Evolutionary conservation across 2,888 invertebrate species (phyloP).

Genomic region (Stenchaetothrips biformis): DNA sequence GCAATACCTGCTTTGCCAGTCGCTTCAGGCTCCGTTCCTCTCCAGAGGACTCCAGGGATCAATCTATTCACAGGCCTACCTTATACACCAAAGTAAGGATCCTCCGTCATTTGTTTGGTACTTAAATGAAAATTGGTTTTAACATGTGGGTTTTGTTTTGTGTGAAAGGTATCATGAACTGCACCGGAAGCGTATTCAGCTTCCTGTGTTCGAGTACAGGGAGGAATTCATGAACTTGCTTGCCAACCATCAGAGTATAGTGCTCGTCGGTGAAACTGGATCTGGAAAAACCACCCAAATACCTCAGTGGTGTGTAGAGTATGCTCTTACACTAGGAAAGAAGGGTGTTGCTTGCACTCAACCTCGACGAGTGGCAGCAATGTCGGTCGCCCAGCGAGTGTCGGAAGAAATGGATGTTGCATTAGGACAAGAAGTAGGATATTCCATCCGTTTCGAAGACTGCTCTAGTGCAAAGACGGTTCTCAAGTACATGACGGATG

Average conservation of each 20-base stretch:
- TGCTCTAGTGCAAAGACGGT: constrained; percentile 92
- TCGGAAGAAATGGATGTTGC: constrained; percentile 99
- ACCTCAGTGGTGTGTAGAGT: constrained; percentile 86
- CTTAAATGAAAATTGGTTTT: background rate
- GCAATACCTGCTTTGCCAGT: constrained; percentile 51
- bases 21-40: constrained; percentile 38
- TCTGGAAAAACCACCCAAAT: constrained; percentile 99
- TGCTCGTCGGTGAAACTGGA: constrained; percentile 98
- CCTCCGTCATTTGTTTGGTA: background rate
- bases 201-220: constrained; percentile 98
- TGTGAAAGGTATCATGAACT: constrained; percentile 68
- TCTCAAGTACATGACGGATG: constrained; percentile 98
- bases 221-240: constrained; percentile 92
- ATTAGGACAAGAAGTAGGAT: constrained; percentile 85
- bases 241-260: constrained; percentile 89
- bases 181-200: constrained; percentile 77
- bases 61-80: constrained; percentile 79
- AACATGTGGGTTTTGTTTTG: background rate
- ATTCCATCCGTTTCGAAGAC: constrained; percentile 98
- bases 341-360: constrained; percentile 94
- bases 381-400: constrained; percentile 98
- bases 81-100: constrained; percentile 63
- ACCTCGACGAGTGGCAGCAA: constrained; percentile 94
- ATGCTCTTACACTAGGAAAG: constrained; percentile 58
- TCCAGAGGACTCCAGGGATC: constrained; percentile 42